Base-by-base conservation (phyloP, 2,888 invertebrate genomes). In the Marasmarcha lunaedactyla region DNA sequence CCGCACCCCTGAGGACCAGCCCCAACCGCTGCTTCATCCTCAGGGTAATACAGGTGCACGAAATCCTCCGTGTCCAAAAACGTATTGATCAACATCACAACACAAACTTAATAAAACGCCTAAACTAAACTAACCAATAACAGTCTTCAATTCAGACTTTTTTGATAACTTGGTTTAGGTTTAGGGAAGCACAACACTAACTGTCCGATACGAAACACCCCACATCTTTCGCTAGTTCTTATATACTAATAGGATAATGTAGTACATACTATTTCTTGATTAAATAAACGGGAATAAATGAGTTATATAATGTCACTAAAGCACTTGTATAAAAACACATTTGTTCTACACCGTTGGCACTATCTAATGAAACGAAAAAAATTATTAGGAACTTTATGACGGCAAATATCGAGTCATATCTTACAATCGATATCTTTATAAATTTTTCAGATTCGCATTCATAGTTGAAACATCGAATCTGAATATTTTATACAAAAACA, bases 31-130 rank as follows among this genome's bases (percentile, higher is more conserved):
- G 70, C 61, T 60, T 83, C 83, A 76, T 83, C 83, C 64, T 83
- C 83, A 41, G 79, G 69, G 47, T 83, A 83, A 60, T 83, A 81
- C 39, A 83, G 62, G 46, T 83, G 83, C 71, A 83, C 83, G 76
- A 83, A 83, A 68, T 83, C 83, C 63, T 83, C 83, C 73, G 83
- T 83, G 76, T 83, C 83, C 70, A 83, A 68, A 57, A 62, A 79
- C 42, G 83, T 83, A 63, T 83, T 83, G 70, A 83, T 83, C 79
- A 83, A 71, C 83, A 83, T 83, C 67, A 69, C 62, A 62, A 50
- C 50, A 44, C 50, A 54, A 67, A 61, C 63, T 64, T 74, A n/a
- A n/a, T 69, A 64, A 64, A 72, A 69, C 72, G 69, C 20, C 20
- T 20, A 20, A 20, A 20, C 7, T 20, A 20, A 70, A 61, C 64